A percentile compares a stretch with the other conserved stretches of the same genome.
phyloP scores from a whole-genome alignment of 1,140 invertebrate species.

The Dreissena rostriformis region DNA sequence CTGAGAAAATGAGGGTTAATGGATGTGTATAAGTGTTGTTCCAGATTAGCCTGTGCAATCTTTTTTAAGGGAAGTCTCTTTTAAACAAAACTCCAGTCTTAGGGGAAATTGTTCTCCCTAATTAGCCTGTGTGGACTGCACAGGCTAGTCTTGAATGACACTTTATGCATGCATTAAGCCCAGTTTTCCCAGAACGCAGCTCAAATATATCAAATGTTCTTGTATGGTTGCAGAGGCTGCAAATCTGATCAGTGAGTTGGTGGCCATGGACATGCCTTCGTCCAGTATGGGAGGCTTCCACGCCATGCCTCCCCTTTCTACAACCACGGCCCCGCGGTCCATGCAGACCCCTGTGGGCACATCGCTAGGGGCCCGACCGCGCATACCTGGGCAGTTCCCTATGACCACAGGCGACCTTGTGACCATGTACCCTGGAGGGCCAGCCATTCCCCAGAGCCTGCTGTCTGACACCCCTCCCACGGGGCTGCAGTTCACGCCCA shows the following conservation, averaged over 20 bases:
- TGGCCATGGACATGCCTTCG: too few species aligned
- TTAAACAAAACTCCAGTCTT: too few species aligned
- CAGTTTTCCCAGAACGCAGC: too few species aligned
- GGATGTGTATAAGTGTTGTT: too few species aligned
- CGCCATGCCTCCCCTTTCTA: slow-evolving; percentile 26
- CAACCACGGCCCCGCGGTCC: slow-evolving; percentile 16
- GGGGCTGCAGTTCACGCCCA: slow-evolving; percentile 12
- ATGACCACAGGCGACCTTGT: neutral
- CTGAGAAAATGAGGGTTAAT: too few species aligned
- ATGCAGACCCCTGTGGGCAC: slow-evolving; percentile 46
- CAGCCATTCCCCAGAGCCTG: slow-evolving; percentile 56
- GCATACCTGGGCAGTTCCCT: neutral
- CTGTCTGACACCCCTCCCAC: slow-evolving; percentile 19
- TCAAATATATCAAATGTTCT: too few species aligned
- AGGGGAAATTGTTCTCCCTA: too few species aligned
- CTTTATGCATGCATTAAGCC: too few species aligned
- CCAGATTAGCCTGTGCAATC: too few species aligned
- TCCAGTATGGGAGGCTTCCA: slow-evolving; percentile 22
- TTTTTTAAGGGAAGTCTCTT: too few species aligned
- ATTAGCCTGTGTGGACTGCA: too few species aligned
- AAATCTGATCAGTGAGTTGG: neutral
- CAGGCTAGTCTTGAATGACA: too few species aligned
- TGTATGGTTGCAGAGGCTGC: slow-evolving; percentile 38
- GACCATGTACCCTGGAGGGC: slow-evolving; percentile 41
- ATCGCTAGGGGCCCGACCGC: neutral